Base-by-base conservation (phyloP, 2,797 vertebrate genomes). In the Catamblyrhynchus diadema region DNA sequence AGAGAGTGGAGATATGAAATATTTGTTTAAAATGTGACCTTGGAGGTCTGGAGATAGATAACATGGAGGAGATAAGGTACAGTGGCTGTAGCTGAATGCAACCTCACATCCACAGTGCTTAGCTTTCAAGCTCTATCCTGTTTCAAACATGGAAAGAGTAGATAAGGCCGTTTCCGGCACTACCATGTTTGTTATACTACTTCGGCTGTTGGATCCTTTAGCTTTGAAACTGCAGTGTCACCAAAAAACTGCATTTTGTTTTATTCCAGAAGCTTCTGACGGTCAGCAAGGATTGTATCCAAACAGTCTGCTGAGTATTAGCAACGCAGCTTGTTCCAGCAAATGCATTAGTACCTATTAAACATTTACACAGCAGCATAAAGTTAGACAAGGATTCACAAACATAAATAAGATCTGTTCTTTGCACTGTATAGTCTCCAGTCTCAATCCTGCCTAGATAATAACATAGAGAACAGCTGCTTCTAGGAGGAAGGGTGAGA, bases 271-370 rank as follows among this genome's bases (percentile, higher is more conserved):
- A 93, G 42, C 57, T 92, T 95, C 92, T 89, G 79, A 80, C 60
- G 86, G 66, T 94, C 93, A 92, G 88, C 85, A 92, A 79, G 66
- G 88, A 84, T 86, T 86, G 41, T 73, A 62, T 93, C 88, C 90
- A 88, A 61, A 87, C 57, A 72, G 78, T 86, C 42, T 37, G 22
- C 33, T 57, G 67, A 48, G 32, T 73, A 70, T 77, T 60, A 80
- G 42, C 8, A 2, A 3, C 45, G 30, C 21, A 78, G 45, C 48
- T 92, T 91, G 88, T 96, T 97, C 96, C 95, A 94, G 71, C 81
- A 89, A 95, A 89, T 71, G 94, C 95, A 97, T 97, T 97, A 96
- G 90, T 92, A 75, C 57, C 67, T 94, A 96, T 97, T 95, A 96
- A 97, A 96, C 88, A 95, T 97, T 97, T 95, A 96, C 93, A 89